These are phyloP conservation scores for Cydia amplana DNA, from an alignment of 1,140 invertebrate species.

Conservation along the genomic window DNA sequence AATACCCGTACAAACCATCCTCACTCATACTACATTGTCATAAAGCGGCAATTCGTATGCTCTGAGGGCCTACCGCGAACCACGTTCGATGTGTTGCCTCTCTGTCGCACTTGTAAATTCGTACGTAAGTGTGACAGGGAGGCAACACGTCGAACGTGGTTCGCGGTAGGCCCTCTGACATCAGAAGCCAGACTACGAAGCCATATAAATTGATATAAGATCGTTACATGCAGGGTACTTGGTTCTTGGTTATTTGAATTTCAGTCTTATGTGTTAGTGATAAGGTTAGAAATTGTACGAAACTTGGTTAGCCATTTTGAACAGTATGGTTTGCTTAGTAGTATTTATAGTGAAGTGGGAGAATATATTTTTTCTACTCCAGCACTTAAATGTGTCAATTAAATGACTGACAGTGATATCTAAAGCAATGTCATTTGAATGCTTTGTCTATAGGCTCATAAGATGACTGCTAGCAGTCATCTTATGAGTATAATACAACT, in stretches of 20 bases:
- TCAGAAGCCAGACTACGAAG: not conserved
- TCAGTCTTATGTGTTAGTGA: not conserved
- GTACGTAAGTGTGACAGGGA: no score
- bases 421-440: no score
- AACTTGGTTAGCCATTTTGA: not conserved
- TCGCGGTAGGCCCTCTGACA: no score
- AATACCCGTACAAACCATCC: not conserved
- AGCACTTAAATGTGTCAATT: no score
- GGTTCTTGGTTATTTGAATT: not conserved
- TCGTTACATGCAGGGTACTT: not conserved
- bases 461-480: no score
- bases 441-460: no score
- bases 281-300: not conserved
- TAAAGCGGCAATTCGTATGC: not conserved
- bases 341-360: not conserved
- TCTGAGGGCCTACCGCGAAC: no score
- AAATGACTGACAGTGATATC: no score
- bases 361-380: not conserved
- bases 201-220: slow-evolving; percentile 17
- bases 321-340: slow-evolving; percentile 1
- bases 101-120: no score
- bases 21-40: not conserved
- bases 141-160: no score
- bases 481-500: no score
- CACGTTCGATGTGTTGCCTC: no score